Conservation (phyloP, 2,797 vertebrate species). For the Agapornis canus region DNA sequence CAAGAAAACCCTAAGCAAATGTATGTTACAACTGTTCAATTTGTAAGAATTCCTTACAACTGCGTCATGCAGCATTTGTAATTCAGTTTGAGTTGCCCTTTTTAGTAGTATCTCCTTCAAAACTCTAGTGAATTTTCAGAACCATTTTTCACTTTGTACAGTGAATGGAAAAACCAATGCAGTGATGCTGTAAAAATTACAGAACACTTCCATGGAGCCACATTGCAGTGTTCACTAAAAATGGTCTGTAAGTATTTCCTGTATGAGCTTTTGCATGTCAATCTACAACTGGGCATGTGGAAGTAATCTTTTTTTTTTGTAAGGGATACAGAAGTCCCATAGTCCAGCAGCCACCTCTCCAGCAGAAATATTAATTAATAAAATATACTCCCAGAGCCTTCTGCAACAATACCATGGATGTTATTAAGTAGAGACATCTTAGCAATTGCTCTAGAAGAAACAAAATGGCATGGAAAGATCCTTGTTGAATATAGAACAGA, state of each 20-base stretch:
- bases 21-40: neutral
- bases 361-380: slow-evolving; percentile 1
- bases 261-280: neutral
- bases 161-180: slow-evolving; percentile 33
- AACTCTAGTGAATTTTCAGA: neutral
- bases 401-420: neutral
- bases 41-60: neutral
- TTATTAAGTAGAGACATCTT: neutral
- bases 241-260: neutral
- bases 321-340: neutral
- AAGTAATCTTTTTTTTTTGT: neutral
- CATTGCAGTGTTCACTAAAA: neutral
- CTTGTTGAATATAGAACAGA: neutral
- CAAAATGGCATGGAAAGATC: slow-evolving; percentile 3
- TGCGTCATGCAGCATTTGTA: neutral
- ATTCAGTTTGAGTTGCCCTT: neutral
- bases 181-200: neutral
- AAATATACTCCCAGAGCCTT: neutral
- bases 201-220: neutral
- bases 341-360: neutral
- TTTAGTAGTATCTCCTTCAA: neutral
- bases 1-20: neutral
- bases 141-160: slow-evolving; percentile 22
- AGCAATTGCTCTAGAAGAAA: slow-evolving; percentile 22
- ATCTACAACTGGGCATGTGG: neutral